These are phyloP conservation scores for Cynopterus sphinx DNA, from an alignment of 2,797 vertebrate species.

Conservation along the genomic window DNA sequence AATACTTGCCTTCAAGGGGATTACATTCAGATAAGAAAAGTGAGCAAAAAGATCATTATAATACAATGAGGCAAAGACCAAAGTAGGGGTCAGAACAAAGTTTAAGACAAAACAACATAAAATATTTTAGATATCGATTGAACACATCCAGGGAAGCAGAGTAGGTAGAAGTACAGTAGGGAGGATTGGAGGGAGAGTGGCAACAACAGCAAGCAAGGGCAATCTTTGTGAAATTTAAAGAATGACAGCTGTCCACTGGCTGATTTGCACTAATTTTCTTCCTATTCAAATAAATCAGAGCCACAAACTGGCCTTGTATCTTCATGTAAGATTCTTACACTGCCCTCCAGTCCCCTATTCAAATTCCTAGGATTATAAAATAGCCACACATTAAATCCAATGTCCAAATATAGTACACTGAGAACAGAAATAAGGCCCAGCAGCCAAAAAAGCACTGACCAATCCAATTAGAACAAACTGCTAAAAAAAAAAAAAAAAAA, in stretches of 20 bases:
- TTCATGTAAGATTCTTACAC: neutral
- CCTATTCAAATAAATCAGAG: neutral
- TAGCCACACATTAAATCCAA: neutral
- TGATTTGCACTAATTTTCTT: neutral
- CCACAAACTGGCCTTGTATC: neutral
- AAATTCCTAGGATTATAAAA: neutral
- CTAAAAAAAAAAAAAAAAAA: neutral
- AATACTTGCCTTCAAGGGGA: neutral
- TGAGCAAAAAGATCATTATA: constrained; percentile 15
- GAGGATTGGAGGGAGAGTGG: neutral
- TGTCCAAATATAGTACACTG: neutral
- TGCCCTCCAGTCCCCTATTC: neutral
- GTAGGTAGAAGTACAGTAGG: neutral
- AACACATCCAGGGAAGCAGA: neutral
- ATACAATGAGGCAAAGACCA: neutral
- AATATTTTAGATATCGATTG: neutral
- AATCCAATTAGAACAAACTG: neutral
- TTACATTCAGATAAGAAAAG: neutral
- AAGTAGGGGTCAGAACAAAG: neutral
- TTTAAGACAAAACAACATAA: neutral
- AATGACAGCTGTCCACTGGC: neutral
- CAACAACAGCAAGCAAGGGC: neutral
- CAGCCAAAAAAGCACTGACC: neutral
- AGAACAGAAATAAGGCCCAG: neutral
- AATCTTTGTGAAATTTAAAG: neutral